Base-by-base conservation (phyloP, 2,113 vertebrate genomes). In the Redunca redunca region DNA sequence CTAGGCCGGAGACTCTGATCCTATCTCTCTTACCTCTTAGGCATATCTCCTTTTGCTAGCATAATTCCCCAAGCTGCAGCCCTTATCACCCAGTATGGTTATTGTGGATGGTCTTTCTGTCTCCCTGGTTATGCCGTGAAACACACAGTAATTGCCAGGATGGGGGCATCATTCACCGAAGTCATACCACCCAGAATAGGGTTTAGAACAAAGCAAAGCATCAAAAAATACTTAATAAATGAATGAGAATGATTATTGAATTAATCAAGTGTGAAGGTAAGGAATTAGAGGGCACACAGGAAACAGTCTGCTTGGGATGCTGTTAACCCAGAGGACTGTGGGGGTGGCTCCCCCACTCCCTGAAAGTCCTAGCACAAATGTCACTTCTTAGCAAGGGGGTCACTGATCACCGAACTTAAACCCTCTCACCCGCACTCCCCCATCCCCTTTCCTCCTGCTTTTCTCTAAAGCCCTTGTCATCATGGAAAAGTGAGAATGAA, bases 141-240 rank as follows among this genome's bases (percentile, higher is more conserved):
- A 28, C 28, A n/a, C 21, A n/a, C 53, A 21, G 4, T 64, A 13
- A 40, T 6, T 30, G 7, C 30, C 81, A 48, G 52, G 36, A n/a
- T 46, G 21, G 21, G 1, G 0, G n/a, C 40, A 12, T 77, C 9
- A 0, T 46, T 71, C 57, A 16, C 6, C 1, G 2, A 67, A 40
- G n/a, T 25, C 57, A n/a, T 16, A 33, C 78, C 25, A 13, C 25
- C 48, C 64, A 48, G 43, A 30, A n/a, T 30, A 77, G 30, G 26
- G 9, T 89, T 48, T n/a, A 28, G 50, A 89, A 83, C 62, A 78
- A 80, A 81, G 67, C 92, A 85, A 10, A 48, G 33, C 3, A 28
- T 87, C 81, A 36, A 15, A 40, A 82, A 88, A 64, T 16, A 21
- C 30, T 40, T 82, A 48, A 36, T 82, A 77, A 77, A 25, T 83